Percentiles rank a stretch among this genome's conserved stretches.
phyloP scores from a whole-genome alignment of 2,888 invertebrate genomes.

The Ariolimax columbianus region DNA sequence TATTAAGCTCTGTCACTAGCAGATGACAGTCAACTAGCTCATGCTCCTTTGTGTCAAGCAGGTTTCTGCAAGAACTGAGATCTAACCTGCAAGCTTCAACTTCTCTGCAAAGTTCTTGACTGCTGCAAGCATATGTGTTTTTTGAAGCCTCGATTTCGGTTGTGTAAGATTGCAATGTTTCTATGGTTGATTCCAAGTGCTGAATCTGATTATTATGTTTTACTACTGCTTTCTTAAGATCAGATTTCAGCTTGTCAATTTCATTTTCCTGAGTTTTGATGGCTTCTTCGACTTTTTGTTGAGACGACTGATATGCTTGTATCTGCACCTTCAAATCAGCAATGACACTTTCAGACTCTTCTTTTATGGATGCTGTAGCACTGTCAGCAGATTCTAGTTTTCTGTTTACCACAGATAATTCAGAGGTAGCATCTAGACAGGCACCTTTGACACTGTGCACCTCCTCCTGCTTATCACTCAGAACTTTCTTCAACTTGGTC shows the following conservation, averaged over 20 bases:
- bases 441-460: neutral
- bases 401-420: neutral
- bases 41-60: slow-evolving; percentile 35
- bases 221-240: slow-evolving; percentile 45
- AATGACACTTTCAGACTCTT: neutral
- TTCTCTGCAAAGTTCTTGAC: slow-evolving; percentile 19
- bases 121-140: neutral
- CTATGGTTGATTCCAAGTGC: slow-evolving; percentile 5
- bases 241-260: slow-evolving; percentile 43
- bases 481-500: neutral
- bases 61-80: slow-evolving; percentile 22
- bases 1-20: slow-evolving; percentile 46
- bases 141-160: slow-evolving; percentile 1
- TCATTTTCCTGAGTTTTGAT: slow-evolving; percentile 36
- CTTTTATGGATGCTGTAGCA: neutral
- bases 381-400: slow-evolving; percentile 9
- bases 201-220: neutral
- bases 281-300: neutral
- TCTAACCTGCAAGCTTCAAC: slow-evolving; percentile 28
- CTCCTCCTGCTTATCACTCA: slow-evolving; percentile 11
- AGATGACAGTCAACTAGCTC: slow-evolving; percentile 23
- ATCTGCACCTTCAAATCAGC: slow-evolving; percentile 37
- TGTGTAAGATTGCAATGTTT: neutral
- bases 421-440: neutral
- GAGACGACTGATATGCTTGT: neutral